These are phyloP conservation scores for Ceratoteleas bidentatus DNA, from an alignment of 1,140 invertebrate genomes.

Conservation along the genomic window DNA sequence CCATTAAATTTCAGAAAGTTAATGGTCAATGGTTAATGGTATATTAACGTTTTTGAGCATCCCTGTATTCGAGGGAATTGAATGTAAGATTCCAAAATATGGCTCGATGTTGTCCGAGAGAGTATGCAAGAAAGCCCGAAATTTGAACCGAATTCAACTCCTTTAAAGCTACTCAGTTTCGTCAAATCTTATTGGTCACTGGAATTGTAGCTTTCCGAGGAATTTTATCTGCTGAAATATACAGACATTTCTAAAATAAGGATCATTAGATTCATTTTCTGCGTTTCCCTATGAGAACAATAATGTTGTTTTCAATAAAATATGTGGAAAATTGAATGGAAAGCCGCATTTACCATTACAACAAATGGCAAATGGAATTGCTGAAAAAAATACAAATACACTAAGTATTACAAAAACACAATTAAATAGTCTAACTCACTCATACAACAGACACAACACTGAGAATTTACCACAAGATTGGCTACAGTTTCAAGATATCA, in stretches of 20 bases:
- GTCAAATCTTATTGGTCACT: slow-evolving; percentile 7
- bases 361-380: slow-evolving; percentile 18
- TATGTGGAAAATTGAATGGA: too few species aligned
- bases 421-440: neutral
- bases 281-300: slow-evolving; percentile 36
- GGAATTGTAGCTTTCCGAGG: slow-evolving; percentile 3
- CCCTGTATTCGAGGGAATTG: too few species aligned
- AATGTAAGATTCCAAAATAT: slow-evolving; percentile 1
- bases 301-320: slow-evolving; percentile 11
- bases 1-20: too few species aligned
- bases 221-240: neutral
- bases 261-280: slow-evolving; percentile 5
- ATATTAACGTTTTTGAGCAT: too few species aligned
- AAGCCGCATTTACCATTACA: slow-evolving; percentile 16
- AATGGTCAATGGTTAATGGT: too few species aligned
- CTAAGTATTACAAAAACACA: neutral
- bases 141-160: neutral
- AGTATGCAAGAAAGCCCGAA: slow-evolving; percentile 10
- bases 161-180: slow-evolving; percentile 15
- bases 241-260: slow-evolving; percentile 8
- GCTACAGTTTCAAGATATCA: too few species aligned
- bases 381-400: neutral
- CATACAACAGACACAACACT: neutral
- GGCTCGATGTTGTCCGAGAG: slow-evolving; percentile 1
- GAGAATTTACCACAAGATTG: neutral